Conservation (phyloP, 2,113 vertebrate genomes). For the Lutjanus erythropterus region DNA sequence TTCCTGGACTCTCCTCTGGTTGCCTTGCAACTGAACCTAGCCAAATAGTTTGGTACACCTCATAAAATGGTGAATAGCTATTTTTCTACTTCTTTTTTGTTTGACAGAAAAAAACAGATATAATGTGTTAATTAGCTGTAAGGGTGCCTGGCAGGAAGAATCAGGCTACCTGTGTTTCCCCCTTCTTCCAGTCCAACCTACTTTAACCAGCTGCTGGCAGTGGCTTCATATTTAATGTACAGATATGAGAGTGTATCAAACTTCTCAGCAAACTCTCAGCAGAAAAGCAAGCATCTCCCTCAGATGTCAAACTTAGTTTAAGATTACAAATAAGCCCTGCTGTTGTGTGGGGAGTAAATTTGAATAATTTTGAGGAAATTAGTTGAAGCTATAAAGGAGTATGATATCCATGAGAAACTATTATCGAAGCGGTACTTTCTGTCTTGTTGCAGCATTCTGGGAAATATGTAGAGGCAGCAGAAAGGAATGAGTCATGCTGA, state of each 20-base stretch:
- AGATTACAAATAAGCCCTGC: slow-evolving; percentile 3
- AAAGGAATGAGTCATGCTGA: neutral
- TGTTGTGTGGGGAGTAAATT: slow-evolving; percentile 10
- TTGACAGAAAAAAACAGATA: no score
- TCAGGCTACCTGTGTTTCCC: neutral
- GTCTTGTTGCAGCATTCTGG: neutral
- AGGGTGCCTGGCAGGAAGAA: neutral
- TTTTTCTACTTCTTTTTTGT: neutral
- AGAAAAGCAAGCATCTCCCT: neutral
- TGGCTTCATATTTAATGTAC: neutral
- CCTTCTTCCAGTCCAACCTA: neutral
- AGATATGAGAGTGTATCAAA: neutral
- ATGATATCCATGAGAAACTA: neutral
- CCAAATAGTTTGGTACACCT: no score
- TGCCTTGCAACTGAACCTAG: neutral
- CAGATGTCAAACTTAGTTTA: neutral
- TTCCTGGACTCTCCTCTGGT: neutral
- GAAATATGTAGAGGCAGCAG: neutral
- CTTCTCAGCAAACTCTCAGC: neutral
- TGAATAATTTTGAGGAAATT: neutral
- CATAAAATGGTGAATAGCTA: no score
- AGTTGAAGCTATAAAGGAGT: neutral
- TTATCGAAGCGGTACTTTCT: neutral
- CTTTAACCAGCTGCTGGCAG: neutral
- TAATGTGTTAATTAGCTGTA: neutral